Evolutionary conservation across 2,888 invertebrate genomes (phyloP).

Genomic region (Ashinkailepas kermadecensis): DNA sequence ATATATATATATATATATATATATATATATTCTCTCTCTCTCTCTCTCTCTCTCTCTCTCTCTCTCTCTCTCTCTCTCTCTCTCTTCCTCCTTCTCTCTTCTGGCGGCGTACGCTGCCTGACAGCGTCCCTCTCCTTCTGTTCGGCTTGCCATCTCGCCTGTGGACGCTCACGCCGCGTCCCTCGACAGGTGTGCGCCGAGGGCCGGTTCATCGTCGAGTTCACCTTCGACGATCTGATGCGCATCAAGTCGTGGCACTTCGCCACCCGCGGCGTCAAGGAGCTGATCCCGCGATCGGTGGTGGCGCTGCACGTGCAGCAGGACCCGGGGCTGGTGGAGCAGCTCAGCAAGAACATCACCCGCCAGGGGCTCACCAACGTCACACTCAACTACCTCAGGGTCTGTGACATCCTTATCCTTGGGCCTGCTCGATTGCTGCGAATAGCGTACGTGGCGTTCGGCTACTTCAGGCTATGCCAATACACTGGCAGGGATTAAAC

Average conservation of each 20-base stretch:
- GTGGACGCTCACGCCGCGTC: not conserved
- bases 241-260: constrained; percentile 99
- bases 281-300: constrained; percentile 83
- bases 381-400: constrained; percentile 95
- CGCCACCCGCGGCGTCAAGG: constrained; percentile 87
- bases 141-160: too few species aligned
- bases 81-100: too few species aligned
- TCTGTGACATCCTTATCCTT: constrained; percentile 42
- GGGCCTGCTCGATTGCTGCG: too few species aligned
- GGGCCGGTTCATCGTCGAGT: constrained; percentile 93
- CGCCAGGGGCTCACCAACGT: constrained; percentile 96
- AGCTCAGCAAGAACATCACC: constrained; percentile 94
- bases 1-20: too few species aligned
- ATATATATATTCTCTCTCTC: too few species aligned
- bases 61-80: too few species aligned
- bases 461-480: too few species aligned
- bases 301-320: constrained; percentile 61
- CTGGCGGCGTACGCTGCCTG: too few species aligned
- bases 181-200: constrained; percentile 83
- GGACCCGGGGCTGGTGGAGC: constrained; percentile 86
- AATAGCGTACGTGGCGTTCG: too few species aligned
- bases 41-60: too few species aligned
- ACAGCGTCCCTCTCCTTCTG: too few species aligned
- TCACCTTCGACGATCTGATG: constrained; percentile 98
- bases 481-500: too few species aligned